Conservation (phyloP, 1,140 invertebrate genomes). For the Bombus polaris region DNA sequence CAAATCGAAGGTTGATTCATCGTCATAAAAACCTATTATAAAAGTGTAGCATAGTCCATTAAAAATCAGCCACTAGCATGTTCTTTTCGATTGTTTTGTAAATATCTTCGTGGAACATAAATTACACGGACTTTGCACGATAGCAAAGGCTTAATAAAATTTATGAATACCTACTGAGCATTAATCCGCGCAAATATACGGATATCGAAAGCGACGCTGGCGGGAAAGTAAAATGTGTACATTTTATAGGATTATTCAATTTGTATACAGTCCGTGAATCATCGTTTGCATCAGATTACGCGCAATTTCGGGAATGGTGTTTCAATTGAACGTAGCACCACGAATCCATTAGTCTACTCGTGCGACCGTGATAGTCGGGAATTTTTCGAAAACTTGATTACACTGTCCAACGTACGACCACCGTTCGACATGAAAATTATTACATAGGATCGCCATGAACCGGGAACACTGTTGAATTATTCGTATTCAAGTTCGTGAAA, state of each 20-base stretch:
- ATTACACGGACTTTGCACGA: not conserved
- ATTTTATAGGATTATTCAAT: constrained; percentile 35
- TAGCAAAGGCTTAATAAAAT: constrained; percentile 5
- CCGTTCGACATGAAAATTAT: constrained; percentile 36
- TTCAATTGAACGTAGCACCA: constrained; percentile 43
- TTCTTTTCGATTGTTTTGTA: not conserved
- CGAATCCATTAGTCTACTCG: constrained; percentile 41
- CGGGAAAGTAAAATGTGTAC: constrained; percentile 32
- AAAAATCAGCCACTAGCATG: not conserved
- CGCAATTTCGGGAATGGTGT: constrained; percentile 31
- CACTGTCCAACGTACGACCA: constrained; percentile 33
- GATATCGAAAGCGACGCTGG: not conserved
- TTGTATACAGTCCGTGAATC: constrained; percentile 33
- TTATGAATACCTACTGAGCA: not conserved
- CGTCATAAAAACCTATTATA: not conserved
- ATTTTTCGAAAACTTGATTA: constrained; percentile 62
- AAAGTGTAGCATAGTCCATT: not conserved
- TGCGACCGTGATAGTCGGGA: not conserved
- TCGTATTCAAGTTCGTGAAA: not conserved
- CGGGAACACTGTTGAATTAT: constrained; percentile 36
- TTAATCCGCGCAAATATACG: not conserved
- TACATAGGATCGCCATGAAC: constrained; percentile 14
- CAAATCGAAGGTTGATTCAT: not conserved
- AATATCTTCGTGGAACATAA: not conserved
- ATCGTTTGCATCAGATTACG: constrained; percentile 45